A percentile compares a stretch with the other conserved stretches of the same genome.
Evolutionary conservation across 2,797 vertebrate species (phyloP).

Genomic region (Alfaro cultratus): DNA sequence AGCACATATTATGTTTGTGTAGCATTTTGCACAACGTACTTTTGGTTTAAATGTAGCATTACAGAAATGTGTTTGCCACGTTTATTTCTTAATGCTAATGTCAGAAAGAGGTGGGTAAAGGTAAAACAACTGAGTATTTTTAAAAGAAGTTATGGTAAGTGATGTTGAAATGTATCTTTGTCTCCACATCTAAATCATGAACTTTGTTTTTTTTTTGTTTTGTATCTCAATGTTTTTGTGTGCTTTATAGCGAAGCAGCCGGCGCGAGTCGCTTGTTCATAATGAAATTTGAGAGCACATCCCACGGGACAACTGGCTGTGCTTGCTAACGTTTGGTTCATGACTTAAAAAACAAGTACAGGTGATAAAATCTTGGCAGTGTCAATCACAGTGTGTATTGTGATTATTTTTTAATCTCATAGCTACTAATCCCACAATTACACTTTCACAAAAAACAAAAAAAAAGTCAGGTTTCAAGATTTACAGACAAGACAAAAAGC

Average conservation of each 20-base stretch:
- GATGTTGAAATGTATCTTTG: constrained; percentile 95
- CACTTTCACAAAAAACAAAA: constrained; percentile 62
- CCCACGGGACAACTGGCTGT: constrained; percentile 99
- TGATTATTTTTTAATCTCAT: constrained; percentile 85
- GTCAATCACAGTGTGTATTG: constrained; percentile 99
- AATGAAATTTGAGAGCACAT: constrained; percentile 99
- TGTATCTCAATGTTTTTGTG: constrained; percentile 99
- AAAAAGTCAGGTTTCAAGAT: constrained; percentile 72
- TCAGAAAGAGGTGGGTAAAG: constrained; percentile 85
- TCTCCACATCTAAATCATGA: constrained; percentile 98
- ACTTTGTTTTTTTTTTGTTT: constrained; percentile 93
- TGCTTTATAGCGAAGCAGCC: constrained; percentile 99
- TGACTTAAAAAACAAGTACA: constrained; percentile 99
- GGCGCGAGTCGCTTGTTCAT: constrained; percentile 99
- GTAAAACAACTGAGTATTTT: constrained; percentile 61
- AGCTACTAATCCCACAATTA: constrained; percentile 79
- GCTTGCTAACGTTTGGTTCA: constrained; percentile 99
- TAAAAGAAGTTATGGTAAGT: constrained; percentile 89
- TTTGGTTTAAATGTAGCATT: constrained; percentile 50
- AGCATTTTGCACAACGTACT: constrained; percentile 36
- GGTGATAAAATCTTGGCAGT: constrained; percentile 99
- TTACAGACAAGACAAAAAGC: constrained; percentile 78
- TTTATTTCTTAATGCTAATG: constrained; percentile 48
- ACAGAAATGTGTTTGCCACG: constrained; percentile 42
- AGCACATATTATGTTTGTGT: constrained; percentile 52